Evolutionary conservation across 2,888 invertebrate genomes (phyloP).

Genomic region (Alloscopus bannaensis): DNA sequence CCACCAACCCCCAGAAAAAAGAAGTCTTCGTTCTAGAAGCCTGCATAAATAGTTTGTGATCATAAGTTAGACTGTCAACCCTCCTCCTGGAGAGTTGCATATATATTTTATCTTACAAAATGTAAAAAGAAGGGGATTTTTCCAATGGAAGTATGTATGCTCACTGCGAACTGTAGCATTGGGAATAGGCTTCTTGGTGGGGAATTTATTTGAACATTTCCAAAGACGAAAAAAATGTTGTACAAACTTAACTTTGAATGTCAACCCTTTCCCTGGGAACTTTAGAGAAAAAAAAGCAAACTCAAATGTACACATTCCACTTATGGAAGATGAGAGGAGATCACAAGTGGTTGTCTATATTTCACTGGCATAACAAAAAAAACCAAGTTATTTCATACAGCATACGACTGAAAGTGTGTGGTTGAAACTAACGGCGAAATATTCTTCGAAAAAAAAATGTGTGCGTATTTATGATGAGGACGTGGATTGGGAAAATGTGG

Average conservation of each 20-base stretch:
- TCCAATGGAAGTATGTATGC: not conserved
- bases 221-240: slow-evolving; percentile 47
- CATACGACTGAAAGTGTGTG: not conserved
- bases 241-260: slow-evolving; percentile 48
- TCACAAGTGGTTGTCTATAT: slow-evolving; percentile 4
- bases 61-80: slow-evolving; percentile 52
- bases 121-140: slow-evolving; percentile 26
- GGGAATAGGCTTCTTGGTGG: slow-evolving; percentile 38
- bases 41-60: slow-evolving; percentile 30
- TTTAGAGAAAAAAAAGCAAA: not conserved
- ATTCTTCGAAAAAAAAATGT: not conserved
- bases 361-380: slow-evolving; percentile 1
- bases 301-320: slow-evolving; percentile 26
- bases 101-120: slow-evolving; percentile 5
- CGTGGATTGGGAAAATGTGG: not conserved
- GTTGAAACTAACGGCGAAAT: not conserved
- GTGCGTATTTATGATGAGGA: not conserved
- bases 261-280: slow-evolving; percentile 53
- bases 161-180: not conserved
- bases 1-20: slow-evolving; percentile 27
- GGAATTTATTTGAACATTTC: slow-evolving; percentile 55
- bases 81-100: not conserved
- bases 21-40: slow-evolving; percentile 17
- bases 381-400: not conserved
- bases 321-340: slow-evolving; percentile 39